These are phyloP conservation scores for Hozukius guyotensis DNA, from an alignment of 2,797 vertebrate genomes.

Conservation along the genomic window DNA sequence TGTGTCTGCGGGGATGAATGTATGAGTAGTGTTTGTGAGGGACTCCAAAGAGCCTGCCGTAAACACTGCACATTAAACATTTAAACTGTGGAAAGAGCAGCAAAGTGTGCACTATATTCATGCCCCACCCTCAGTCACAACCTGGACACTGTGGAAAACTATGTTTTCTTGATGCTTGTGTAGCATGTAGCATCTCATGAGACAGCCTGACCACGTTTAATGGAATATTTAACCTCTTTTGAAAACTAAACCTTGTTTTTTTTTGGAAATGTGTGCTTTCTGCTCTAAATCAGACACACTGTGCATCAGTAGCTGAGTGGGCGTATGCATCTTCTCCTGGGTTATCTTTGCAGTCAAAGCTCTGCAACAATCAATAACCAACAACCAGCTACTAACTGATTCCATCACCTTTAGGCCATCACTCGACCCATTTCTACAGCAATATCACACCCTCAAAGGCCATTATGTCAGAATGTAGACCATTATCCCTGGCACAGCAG, in stretches of 20 bases:
- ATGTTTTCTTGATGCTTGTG: neutral
- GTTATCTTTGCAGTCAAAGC: conserved; percentile 24
- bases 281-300: neutral
- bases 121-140: conserved; percentile 22
- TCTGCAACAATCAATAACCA: conserved; percentile 37
- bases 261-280: neutral
- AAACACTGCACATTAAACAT: conserved; percentile 30
- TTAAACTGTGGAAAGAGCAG: conserved; percentile 8
- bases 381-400: neutral
- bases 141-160: conserved; percentile 3
- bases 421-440: conserved; percentile 35
- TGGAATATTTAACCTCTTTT: neutral
- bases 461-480: conserved; percentile 5
- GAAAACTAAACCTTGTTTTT: neutral
- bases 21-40: neutral
- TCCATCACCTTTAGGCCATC: conserved; percentile 22
- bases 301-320: conserved; percentile 18
- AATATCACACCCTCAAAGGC: conserved; percentile 12
- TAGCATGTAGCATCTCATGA: neutral
- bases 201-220: neutral
- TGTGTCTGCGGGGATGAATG: neutral
- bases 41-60: neutral
- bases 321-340: conserved; percentile 12
- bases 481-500: conserved; percentile 8
- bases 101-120: conserved; percentile 3